These are phyloP conservation scores for Halcyon malimbica DNA, from an alignment of 2,113 vertebrate genomes.

Conservation along the genomic window DNA sequence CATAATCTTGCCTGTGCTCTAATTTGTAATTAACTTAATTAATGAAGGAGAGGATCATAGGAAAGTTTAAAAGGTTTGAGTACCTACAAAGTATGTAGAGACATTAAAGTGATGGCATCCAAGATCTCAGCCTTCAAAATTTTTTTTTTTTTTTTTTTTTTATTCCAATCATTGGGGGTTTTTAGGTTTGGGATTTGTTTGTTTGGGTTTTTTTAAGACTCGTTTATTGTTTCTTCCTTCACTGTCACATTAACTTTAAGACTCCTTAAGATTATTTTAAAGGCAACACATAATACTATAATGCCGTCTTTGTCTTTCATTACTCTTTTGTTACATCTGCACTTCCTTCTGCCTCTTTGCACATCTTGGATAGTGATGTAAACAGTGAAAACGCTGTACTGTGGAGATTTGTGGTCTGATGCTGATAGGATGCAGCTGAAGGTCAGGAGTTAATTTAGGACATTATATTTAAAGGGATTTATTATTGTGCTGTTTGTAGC, in stretches of 20 bases:
- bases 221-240: background rate
- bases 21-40: background rate
- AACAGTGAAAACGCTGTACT: background rate
- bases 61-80: background rate
- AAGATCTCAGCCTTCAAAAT: background rate
- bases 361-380: background rate
- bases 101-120: background rate
- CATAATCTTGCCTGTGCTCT: background rate
- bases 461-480: constrained; percentile 25
- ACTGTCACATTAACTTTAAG: background rate
- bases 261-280: background rate
- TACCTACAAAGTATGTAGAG: background rate
- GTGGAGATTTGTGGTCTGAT: background rate
- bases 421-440: constrained; percentile 14
- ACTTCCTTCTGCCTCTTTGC: background rate
- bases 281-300: background rate
- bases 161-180: background rate
- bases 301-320: background rate
- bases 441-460: constrained; percentile 34
- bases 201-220: background rate
- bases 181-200: background rate
- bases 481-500: constrained; percentile 29
- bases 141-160: background rate
- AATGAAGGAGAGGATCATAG: background rate
- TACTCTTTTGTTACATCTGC: background rate